Percentiles rank a stretch among this genome's conserved stretches.
phyloP scores from a whole-genome alignment of 2,113 vertebrate genomes.

The Globicephala melas region DNA sequence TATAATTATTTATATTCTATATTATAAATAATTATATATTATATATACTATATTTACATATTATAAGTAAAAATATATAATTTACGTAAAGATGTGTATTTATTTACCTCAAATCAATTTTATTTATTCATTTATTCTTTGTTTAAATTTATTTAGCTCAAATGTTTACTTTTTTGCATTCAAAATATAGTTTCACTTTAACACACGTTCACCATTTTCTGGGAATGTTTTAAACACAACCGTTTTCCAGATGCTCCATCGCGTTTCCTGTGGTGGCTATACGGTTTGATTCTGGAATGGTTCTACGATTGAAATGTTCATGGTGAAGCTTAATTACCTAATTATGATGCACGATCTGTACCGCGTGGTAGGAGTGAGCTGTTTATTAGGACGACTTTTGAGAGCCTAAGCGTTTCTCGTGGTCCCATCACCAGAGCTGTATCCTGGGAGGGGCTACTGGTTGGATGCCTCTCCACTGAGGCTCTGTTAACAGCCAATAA shows the following conservation, averaged over 20 bases:
- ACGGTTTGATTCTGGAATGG: not conserved
- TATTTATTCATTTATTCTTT: not conserved
- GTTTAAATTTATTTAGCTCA: not conserved
- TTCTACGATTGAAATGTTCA: not conserved
- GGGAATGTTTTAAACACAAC: not conserved
- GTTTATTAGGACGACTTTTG: not conserved
- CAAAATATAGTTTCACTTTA: not conserved
- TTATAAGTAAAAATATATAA: not conserved
- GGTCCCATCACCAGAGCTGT: not conserved
- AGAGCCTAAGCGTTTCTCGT: not conserved
- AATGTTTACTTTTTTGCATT: not conserved
- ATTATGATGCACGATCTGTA: accelerated
- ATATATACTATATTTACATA: not conserved
- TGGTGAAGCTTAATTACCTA: not conserved
- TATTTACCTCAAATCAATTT: not conserved
- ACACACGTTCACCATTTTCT: not conserved
- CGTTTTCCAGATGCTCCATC: not conserved
- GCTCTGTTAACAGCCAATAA: not conserved
- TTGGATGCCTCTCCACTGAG: not conserved
- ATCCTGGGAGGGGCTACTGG: no score
- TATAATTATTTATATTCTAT: not conserved
- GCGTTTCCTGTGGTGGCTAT: accelerated
- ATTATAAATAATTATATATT: not conserved
- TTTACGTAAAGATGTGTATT: not conserved
- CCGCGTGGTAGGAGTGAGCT: accelerated